phyloP scores from a whole-genome alignment of 1,140 invertebrate species.

The Psix sp. region DNA sequence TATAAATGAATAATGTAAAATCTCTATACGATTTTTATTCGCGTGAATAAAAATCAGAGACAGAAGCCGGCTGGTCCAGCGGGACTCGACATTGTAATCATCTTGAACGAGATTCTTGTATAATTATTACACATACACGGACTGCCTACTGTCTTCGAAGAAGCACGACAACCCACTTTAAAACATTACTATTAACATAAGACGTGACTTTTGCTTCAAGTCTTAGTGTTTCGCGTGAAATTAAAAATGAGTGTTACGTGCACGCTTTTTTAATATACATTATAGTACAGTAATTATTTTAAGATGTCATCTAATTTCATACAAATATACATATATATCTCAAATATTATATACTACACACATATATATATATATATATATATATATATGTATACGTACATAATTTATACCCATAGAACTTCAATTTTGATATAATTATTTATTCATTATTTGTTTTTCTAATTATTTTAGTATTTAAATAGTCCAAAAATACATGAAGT shows the following conservation, averaged over 20 bases:
- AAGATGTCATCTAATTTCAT: conserved; percentile 37
- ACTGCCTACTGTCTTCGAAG: conserved; percentile 36
- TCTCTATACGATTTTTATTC: background rate
- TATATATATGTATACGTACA: too few species aligned
- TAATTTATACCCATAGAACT: too few species aligned
- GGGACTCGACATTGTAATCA: conserved; percentile 43
- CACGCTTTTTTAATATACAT: background rate
- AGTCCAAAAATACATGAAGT: too few species aligned
- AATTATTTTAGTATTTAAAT: too few species aligned
- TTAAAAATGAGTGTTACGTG: conserved; percentile 35
- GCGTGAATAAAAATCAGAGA: background rate
- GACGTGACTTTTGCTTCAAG: conserved; percentile 48
- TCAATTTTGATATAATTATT: too few species aligned
- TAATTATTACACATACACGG: conserved; percentile 43
- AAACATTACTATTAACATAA: conserved; percentile 54
- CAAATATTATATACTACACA: too few species aligned
- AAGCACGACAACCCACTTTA: conserved; percentile 48
- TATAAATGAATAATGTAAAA: background rate
- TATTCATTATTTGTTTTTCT: too few species aligned
- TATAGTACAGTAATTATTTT: conserved; percentile 11
- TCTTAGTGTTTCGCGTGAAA: conserved; percentile 38
- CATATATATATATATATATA: too few species aligned
- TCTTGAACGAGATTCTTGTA: conserved; percentile 43
- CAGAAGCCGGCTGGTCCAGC: conserved; percentile 6
- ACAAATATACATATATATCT: too few species aligned